Conservation (phyloP, 2,113 vertebrate genomes). For the Sinocyclocheilus rhinocerous region DNA sequence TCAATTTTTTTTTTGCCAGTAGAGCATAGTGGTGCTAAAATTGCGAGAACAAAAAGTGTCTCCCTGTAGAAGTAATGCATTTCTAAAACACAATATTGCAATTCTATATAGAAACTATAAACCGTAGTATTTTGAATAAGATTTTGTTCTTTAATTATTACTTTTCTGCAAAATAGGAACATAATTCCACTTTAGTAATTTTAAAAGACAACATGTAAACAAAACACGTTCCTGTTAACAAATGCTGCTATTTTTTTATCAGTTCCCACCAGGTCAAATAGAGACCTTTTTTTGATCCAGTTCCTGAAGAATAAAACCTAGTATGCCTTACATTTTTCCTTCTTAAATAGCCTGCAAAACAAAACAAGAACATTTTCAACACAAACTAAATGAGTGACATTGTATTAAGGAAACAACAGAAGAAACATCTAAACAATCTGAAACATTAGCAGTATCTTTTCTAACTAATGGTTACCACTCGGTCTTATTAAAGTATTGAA, state of each 20-base stretch:
- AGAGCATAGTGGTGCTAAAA: not conserved
- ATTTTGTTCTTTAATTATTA: not conserved
- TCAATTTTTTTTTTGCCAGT: not conserved
- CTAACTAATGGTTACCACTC: too few relatives aligned
- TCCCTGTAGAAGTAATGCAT: not conserved
- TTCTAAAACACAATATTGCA: not conserved
- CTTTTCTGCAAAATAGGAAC: not conserved
- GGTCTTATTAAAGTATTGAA: too few relatives aligned
- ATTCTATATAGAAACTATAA: not conserved
- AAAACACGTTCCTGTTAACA: not conserved
- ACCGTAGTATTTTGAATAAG: not conserved
- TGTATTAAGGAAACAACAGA: too few relatives aligned
- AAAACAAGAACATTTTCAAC: not conserved
- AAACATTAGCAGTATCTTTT: too few relatives aligned
- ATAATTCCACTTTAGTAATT: not conserved
- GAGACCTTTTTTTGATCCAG: not conserved
- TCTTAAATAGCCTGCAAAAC: too few relatives aligned
- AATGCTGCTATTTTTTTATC: not conserved
- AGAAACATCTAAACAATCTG: too few relatives aligned
- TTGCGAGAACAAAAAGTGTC: not conserved
- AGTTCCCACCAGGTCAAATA: not conserved
- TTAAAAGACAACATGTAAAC: not conserved
- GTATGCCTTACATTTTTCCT: not conserved
- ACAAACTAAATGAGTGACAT: too few relatives aligned
- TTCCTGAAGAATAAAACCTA: not conserved